These are phyloP conservation scores for Mirounga angustirostris DNA, from an alignment of 2,113 vertebrate genomes.

Conservation along the genomic window DNA sequence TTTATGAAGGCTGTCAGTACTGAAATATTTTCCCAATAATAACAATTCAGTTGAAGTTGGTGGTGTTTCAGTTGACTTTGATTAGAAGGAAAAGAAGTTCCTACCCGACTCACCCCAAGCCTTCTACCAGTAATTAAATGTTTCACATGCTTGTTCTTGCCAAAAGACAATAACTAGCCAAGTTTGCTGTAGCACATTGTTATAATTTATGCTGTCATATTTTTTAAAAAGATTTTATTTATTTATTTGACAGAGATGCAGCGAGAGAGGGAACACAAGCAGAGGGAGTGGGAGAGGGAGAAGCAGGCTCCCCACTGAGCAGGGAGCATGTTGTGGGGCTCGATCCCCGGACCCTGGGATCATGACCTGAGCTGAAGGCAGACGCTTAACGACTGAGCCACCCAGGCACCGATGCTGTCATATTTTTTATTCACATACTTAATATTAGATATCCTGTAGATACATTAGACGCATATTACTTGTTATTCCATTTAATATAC, in stretches of 20 bases:
- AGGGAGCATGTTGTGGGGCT: no score
- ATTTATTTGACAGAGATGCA: no score
- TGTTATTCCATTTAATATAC: not conserved
- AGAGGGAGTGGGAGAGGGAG: no score
- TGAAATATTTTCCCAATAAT: not conserved
- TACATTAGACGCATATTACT: not conserved
- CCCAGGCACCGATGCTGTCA: no score
- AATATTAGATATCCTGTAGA: not conserved
- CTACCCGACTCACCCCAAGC: not conserved
- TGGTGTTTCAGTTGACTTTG: not conserved
- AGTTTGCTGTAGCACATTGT: not conserved
- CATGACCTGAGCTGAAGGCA: no score
- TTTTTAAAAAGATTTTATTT: no score
- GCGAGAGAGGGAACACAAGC: no score
- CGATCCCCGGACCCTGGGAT: no score
- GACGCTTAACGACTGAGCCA: no score
- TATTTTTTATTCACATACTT: not conserved
- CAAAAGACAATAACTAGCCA: not conserved
- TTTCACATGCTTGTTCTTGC: not conserved
- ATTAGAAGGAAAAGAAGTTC: not conserved
- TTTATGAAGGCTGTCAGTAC: not conserved
- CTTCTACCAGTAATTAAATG: not conserved
- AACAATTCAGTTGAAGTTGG: not conserved
- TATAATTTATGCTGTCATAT: not conserved
- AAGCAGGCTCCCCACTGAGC: no score